phyloP scores from a whole-genome alignment of 1,140 invertebrate genomes.

The Drosophila yakuba region DNA sequence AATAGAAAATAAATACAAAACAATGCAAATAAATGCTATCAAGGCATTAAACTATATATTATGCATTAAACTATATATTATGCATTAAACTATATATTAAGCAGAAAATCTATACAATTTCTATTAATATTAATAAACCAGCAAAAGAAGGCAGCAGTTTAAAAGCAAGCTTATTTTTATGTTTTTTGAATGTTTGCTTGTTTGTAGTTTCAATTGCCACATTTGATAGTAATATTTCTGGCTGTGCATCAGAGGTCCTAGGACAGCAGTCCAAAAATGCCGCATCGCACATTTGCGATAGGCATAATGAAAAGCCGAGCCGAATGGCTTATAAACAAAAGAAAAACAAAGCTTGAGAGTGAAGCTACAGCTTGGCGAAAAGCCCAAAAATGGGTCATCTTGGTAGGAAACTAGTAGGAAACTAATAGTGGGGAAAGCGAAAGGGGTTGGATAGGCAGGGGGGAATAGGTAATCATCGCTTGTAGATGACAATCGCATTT shows the following conservation, averaged over 20 bases:
- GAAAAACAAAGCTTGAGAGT: constrained; percentile 25
- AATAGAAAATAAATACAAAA: too few species aligned
- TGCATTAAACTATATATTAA: too few species aligned
- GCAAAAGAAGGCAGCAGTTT: too few species aligned
- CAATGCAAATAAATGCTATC: too few species aligned
- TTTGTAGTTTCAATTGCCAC: background rate
- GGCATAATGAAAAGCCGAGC: constrained; percentile 38
- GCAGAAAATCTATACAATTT: too few species aligned
- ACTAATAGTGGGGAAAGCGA: background rate
- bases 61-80: too few species aligned
- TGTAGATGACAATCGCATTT: constrained; percentile 79
- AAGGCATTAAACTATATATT: too few species aligned
- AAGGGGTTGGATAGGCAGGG: too few species aligned
- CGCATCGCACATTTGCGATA: constrained; percentile 57
- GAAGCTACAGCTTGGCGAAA: constrained; percentile 13
- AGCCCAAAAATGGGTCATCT: constrained; percentile 74
- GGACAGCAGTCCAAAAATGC: constrained; percentile 52
- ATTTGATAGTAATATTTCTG: constrained; percentile 9
- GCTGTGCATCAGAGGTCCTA: background rate
- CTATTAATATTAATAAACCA: too few species aligned
- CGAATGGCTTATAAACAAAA: constrained; percentile 14
- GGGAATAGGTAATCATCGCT: constrained; percentile 34
- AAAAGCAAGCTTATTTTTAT: too few species aligned
- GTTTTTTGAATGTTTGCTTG: too few species aligned
- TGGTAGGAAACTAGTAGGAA: constrained; percentile 16